Conservation (phyloP, 2,797 vertebrate species). For the Heteromormyrus szaboi region DNA sequence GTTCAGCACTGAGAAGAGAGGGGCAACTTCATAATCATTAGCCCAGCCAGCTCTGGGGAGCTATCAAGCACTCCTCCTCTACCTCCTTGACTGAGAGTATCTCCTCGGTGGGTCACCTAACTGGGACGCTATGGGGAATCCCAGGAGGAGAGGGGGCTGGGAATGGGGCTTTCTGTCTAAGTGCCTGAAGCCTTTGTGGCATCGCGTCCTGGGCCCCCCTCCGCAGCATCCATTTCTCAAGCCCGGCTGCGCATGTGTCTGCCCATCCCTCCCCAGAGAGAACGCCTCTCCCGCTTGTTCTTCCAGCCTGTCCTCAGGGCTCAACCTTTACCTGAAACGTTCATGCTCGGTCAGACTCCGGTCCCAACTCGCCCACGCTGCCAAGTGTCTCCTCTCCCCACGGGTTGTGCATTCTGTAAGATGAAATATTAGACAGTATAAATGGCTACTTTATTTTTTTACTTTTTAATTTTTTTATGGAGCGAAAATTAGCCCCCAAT, state of each 20-base stretch:
- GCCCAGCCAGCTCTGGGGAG: neutral
- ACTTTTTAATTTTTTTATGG: neutral
- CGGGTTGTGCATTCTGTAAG: neutral
- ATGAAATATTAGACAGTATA: neutral
- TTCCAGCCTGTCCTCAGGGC: neutral
- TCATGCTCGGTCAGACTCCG: neutral
- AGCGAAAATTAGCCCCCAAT: neutral
- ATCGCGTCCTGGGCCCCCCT: neutral
- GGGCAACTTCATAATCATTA: conserved; percentile 10
- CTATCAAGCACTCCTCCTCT: neutral
- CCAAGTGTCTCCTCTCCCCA: neutral
- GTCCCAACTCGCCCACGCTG: neutral
- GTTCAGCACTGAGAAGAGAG: neutral
- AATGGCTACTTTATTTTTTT: neutral
- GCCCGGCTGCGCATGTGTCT: conserved; percentile 1
- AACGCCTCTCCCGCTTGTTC: neutral
- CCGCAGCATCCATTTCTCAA: neutral
- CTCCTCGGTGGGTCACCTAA: conserved; percentile 1
- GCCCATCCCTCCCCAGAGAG: neutral
- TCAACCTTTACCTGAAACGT: conserved; percentile 3
- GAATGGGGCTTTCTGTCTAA: neutral
- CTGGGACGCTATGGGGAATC: neutral
- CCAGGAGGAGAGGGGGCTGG: neutral
- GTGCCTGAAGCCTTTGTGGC: neutral
- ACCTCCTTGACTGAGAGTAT: neutral